These are phyloP conservation scores for Operophtera brumata DNA, from an alignment of 2,888 invertebrate species.

Conservation along the genomic window DNA sequence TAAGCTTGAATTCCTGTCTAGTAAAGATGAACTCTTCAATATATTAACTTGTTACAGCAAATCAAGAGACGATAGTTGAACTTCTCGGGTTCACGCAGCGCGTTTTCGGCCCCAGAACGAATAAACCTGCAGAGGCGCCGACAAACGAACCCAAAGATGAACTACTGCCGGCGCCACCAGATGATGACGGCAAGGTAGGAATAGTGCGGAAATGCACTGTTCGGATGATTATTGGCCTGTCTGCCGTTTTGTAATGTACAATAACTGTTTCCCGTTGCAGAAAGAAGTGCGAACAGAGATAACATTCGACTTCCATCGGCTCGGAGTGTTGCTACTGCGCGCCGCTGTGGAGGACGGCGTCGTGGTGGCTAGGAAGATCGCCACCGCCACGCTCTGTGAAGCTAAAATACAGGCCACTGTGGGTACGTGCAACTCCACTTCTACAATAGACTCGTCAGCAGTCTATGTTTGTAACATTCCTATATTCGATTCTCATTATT, in stretches of 20 bases:
- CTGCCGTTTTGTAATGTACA: too few relatives aligned
- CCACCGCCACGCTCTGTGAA: constrained; percentile 95
- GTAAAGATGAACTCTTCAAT: neutral
- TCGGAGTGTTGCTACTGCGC: constrained; percentile 92
- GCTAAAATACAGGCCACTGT: constrained; percentile 93
- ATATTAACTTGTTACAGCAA: constrained; percentile 81
- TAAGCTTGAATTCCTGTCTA: neutral
- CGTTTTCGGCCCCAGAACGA: constrained; percentile 58
- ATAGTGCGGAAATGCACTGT: too few relatives aligned
- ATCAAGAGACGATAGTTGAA: constrained; percentile 97
- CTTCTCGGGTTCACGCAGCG: constrained; percentile 92
- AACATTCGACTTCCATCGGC: constrained; percentile 94
- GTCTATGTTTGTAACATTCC: too few relatives aligned
- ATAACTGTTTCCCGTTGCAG: constrained; percentile 21
- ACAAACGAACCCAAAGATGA: constrained; percentile 29
- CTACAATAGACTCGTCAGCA: too few relatives aligned
- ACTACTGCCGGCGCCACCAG: constrained; percentile 33
- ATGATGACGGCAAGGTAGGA: constrained; percentile 39
- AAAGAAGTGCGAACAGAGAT: constrained; percentile 85
- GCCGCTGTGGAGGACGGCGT: constrained; percentile 87
- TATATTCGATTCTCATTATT: too few relatives aligned
- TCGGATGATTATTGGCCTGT: too few relatives aligned
- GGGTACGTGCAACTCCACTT: constrained; percentile 57
- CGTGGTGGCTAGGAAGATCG: constrained; percentile 91
- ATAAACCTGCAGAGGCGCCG: constrained; percentile 32